Conservation (phyloP, 2,797 vertebrate species). For the Pristis pectinata region DNA sequence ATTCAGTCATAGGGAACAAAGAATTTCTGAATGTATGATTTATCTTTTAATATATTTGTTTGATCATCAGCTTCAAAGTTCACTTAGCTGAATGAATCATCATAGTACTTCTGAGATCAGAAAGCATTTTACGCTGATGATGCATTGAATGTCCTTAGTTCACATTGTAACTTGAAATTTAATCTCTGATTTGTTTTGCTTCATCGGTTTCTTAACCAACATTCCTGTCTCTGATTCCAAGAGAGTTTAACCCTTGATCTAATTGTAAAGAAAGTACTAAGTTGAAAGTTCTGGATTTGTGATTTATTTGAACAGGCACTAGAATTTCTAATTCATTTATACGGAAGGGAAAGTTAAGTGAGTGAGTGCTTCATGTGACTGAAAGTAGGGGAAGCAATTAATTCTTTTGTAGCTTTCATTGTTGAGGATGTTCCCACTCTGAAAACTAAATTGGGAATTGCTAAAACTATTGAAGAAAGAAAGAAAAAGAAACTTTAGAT, state of each 20-base stretch:
- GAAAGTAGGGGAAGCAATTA: not conserved
- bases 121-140: not conserved
- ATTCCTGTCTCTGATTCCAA: not conserved
- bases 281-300: not conserved
- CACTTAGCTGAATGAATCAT: not conserved
- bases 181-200: conserved; percentile 20
- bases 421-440: not conserved
- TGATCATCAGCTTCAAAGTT: conserved; percentile 28
- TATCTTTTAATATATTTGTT: not conserved
- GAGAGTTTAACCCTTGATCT: not conserved
- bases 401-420: not conserved
- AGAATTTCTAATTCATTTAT: not conserved
- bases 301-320: not conserved
- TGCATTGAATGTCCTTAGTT: not conserved
- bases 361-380: not conserved
- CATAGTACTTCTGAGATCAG: not conserved
- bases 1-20: not conserved
- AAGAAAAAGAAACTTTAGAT: not conserved
- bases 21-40: not conserved
- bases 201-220: not conserved
- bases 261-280: not conserved
- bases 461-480: not conserved
- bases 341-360: not conserved
- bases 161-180: conserved; percentile 25
- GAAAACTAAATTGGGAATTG: not conserved